Conservation (phyloP, 2,888 invertebrate genomes). For the Mimachlamys varia region DNA sequence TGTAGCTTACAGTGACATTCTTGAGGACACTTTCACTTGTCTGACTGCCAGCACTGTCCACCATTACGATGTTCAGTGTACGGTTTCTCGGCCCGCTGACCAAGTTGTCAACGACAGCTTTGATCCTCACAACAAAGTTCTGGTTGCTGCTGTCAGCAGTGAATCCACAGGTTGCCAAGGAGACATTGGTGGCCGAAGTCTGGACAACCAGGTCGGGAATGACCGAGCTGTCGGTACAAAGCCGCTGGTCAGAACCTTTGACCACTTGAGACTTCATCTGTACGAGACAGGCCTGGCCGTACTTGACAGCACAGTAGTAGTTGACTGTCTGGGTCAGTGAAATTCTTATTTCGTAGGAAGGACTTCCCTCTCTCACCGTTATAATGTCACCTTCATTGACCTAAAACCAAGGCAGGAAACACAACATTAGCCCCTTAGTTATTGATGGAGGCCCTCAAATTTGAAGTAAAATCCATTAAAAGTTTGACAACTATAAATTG, state of each 20-base stretch:
- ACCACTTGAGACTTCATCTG: constrained; percentile 49
- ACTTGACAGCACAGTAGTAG: constrained; percentile 59
- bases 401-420: constrained; percentile 39
- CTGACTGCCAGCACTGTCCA: constrained; percentile 28
- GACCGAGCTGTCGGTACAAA: constrained; percentile 43
- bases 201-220: constrained; percentile 39
- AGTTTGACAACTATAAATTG: no score
- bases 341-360: constrained; percentile 45
- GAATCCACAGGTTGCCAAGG: constrained; percentile 49
- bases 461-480: no score
- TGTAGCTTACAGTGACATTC: constrained; percentile 28
- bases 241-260: constrained; percentile 3
- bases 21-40: constrained; percentile 13
- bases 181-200: constrained; percentile 28
- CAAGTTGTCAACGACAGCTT: constrained; percentile 51
- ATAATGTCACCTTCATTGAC: constrained; percentile 48
- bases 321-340: constrained; percentile 46
- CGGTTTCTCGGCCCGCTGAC: constrained; percentile 28
- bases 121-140: constrained; percentile 39
- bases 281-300: constrained; percentile 54
- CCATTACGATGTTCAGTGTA: constrained; percentile 39
- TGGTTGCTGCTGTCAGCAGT: not conserved
- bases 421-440: no score
- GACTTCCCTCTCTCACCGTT: constrained; percentile 54
- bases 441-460: no score